Percentiles rank a stretch among this genome's conserved stretches.
These are phyloP conservation scores for Punctoribates punctum DNA, from an alignment of 2,888 invertebrate genomes.

Conservation along the genomic window DNA sequence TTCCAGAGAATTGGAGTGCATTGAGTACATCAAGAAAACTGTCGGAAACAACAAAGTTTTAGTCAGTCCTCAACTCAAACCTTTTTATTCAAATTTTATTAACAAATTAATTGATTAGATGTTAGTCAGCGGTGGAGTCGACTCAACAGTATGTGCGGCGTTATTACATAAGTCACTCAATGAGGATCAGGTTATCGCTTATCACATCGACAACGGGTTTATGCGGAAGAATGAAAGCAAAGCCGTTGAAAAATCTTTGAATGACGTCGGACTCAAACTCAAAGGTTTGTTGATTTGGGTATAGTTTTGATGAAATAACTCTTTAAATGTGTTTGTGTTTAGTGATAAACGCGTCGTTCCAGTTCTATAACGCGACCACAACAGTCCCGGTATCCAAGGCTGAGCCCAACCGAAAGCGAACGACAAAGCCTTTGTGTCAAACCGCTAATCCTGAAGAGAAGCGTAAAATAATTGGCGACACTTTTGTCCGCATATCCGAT, in stretches of 20 bases:
- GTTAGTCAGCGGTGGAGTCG: slow-evolving; percentile 94
- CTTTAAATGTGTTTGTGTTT: slow-evolving; percentile 30
- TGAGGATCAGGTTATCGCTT: slow-evolving; percentile 73
- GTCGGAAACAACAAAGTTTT: slow-evolving; percentile 89
- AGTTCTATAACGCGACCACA: slow-evolving; percentile 68
- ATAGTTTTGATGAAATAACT: not conserved
- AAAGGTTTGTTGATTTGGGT: slow-evolving; percentile 56
- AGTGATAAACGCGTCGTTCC: slow-evolving; percentile 59
- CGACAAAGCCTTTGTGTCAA: slow-evolving; percentile 79
- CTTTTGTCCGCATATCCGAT: slow-evolving; percentile 78
- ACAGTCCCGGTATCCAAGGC: slow-evolving; percentile 65
- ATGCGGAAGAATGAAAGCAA: slow-evolving; percentile 94
- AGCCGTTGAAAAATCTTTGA: slow-evolving; percentile 76
- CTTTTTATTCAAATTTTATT: not conserved
- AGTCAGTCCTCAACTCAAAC: slow-evolving; percentile 60
- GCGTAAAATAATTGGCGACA: slow-evolving; percentile 96
- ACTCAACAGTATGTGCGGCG: slow-evolving; percentile 99
- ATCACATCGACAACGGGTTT: slow-evolving; percentile 98
- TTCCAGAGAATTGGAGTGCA: slow-evolving; percentile 79
- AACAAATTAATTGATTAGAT: slow-evolving; percentile 43
- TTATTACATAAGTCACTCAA: slow-evolving; percentile 82
- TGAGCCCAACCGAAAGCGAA: slow-evolving; percentile 60
- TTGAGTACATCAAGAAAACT: slow-evolving; percentile 82
- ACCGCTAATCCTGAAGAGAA: slow-evolving; percentile 93
- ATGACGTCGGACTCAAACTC: slow-evolving; percentile 74